These are phyloP conservation scores for Rhopalosiphum nymphaeae DNA, from an alignment of 2,888 invertebrate species.

Conservation along the genomic window DNA sequence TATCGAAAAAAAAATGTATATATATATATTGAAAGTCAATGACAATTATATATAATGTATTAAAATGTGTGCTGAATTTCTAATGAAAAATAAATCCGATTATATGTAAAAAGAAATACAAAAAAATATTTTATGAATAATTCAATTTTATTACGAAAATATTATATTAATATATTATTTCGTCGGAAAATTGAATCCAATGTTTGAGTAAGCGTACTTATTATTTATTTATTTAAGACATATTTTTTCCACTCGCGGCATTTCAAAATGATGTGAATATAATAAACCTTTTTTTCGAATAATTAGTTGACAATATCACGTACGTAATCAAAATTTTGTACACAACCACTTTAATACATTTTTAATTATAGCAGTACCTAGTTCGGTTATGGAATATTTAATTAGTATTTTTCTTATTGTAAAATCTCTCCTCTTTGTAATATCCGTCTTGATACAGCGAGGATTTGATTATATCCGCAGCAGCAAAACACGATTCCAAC, in stretches of 20 bases:
- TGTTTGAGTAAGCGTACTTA: not conserved
- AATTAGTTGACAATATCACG: not conserved
- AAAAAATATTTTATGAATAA: constrained; percentile 13
- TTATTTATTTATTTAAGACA: constrained; percentile 2
- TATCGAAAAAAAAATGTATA: not conserved
- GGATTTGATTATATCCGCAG: not conserved
- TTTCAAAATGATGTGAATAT: not conserved
- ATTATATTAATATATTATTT: not conserved
- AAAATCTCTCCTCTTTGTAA: no score
- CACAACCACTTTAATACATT: no score
- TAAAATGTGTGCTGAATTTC: not conserved
- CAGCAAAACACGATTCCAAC: not conserved
- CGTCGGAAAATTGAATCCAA: not conserved
- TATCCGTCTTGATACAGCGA: no score
- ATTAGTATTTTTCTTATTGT: no score
- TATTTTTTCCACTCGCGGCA: not conserved
- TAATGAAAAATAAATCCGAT: not conserved
- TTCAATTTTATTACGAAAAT: not conserved
- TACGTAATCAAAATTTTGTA: no score
- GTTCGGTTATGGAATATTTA: no score
- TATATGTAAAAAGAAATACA: not conserved
- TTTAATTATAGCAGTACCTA: no score
- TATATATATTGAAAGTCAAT: not conserved
- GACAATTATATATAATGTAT: not conserved
- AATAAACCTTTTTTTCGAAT: not conserved